Evolutionary conservation across 2,888 invertebrate genomes (phyloP).

Genomic region (Cephalotes varians): DNA sequence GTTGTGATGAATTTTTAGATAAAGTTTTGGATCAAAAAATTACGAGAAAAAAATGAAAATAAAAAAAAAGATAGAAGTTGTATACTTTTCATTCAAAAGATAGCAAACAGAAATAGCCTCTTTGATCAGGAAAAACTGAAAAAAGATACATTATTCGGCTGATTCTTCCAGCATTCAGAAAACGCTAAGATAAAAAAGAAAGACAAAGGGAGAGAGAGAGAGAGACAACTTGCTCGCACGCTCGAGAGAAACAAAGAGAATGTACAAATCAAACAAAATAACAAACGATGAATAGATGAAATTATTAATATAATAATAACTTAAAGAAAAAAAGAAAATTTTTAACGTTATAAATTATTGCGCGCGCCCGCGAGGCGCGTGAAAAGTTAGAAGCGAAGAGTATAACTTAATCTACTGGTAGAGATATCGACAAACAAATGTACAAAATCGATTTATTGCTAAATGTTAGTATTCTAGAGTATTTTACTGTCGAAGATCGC

Average conservation of each 20-base stretch:
- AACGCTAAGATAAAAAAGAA: slow-evolving; percentile 34
- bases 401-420: slow-evolving; percentile 74
- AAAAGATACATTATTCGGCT: slow-evolving; percentile 59
- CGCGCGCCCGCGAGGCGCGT: slow-evolving; percentile 56
- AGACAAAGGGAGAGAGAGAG: slow-evolving; percentile 50
- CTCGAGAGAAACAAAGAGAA: slow-evolving; percentile 75
- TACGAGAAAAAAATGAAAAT: slow-evolving; percentile 34
- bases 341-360: slow-evolving; percentile 85
- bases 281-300: slow-evolving; percentile 79
- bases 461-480: slow-evolving; percentile 84
- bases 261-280: slow-evolving; percentile 84
- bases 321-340: slow-evolving; percentile 77
- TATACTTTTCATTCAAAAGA: background rate
- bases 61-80: background rate
- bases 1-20: slow-evolving; percentile 47
- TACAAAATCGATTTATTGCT: slow-evolving; percentile 84
- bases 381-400: slow-evolving; percentile 64
- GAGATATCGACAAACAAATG: slow-evolving; percentile 82
- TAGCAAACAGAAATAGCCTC: slow-evolving; percentile 46
- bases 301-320: slow-evolving; percentile 84
- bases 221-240: slow-evolving; percentile 78
- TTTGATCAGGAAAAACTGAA: slow-evolving; percentile 19
- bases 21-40: slow-evolving; percentile 41
- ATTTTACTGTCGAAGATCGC: slow-evolving; percentile 77
- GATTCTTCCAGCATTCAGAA: slow-evolving; percentile 71